These are phyloP conservation scores for Heterocephalus glaber DNA, from an alignment of 2,113 vertebrate genomes.

Conservation along the genomic window DNA sequence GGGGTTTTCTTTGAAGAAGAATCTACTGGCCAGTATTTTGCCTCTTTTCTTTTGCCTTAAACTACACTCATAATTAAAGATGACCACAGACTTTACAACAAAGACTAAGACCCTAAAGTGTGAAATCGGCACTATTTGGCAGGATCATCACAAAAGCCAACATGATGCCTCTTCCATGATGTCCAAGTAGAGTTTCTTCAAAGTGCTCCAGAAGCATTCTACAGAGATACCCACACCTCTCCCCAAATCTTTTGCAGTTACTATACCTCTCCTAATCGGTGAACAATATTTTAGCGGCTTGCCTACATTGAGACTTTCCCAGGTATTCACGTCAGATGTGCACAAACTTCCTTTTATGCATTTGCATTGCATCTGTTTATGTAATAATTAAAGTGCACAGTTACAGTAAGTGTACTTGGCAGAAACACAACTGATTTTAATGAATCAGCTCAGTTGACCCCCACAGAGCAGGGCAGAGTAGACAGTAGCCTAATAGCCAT, in stretches of 20 bases:
- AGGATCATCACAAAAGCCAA: neutral
- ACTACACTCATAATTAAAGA: neutral
- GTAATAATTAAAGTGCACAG: neutral
- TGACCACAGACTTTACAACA: neutral
- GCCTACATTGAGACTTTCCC: neutral
- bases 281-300: neutral
- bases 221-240: neutral
- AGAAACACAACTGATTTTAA: neutral
- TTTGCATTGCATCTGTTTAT: neutral
- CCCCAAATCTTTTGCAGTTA: neutral
- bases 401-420: neutral
- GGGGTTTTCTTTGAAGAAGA: constrained; percentile 25
- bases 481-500: neutral
- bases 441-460: neutral
- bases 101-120: neutral
- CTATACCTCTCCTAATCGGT: neutral
- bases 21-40: neutral
- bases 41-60: neutral
- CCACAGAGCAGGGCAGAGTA: fast-evolving
- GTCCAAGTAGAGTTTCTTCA: neutral
- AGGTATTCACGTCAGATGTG: neutral
- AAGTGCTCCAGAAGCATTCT: neutral
- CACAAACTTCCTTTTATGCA: neutral
- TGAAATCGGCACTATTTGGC: neutral
- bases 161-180: neutral